These are phyloP conservation scores for Scaptomyza hsui DNA, from an alignment of 1,140 invertebrate species.

Conservation along the genomic window DNA sequence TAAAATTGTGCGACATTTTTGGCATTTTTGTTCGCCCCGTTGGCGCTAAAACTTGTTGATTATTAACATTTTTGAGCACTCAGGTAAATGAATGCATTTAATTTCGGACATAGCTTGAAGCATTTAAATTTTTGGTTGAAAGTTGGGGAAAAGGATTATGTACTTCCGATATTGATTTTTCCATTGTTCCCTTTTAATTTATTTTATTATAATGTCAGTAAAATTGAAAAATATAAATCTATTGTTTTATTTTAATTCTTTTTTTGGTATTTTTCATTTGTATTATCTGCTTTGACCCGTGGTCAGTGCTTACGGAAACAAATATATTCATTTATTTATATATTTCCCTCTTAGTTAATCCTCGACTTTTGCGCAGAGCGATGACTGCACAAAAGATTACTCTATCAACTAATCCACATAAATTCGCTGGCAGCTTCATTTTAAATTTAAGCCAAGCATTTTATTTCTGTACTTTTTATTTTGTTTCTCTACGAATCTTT, in stretches of 20 bases:
- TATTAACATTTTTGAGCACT: background rate
- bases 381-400: slow-evolving; percentile 14
- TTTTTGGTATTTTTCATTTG: background rate
- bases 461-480: slow-evolving; percentile 24
- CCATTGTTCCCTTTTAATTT: background rate
- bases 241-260: background rate
- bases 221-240: too few relatives aligned
- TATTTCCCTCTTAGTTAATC: slow-evolving; percentile 15
- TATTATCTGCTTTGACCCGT: slow-evolving; percentile 9
- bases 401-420: slow-evolving; percentile 31
- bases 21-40: slow-evolving; percentile 6
- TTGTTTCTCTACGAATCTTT: slow-evolving; percentile 15
- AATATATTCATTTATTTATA: slow-evolving; percentile 13
- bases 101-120: background rate
- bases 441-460: slow-evolving; percentile 35
- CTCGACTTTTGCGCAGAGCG: slow-evolving; percentile 23
- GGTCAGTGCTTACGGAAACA: background rate
- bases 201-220: background rate
- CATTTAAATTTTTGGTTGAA: too few relatives aligned
- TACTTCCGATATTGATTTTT: too few relatives aligned
- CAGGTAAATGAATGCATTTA: slow-evolving; percentile 18
- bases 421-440: slow-evolving; percentile 31
- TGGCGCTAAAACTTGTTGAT: slow-evolving; percentile 10
- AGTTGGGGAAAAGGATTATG: too few relatives aligned
- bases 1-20: slow-evolving; percentile 11